Conservation (phyloP, 2,888 invertebrate species). For the Tetragonula carbonaria region DNA sequence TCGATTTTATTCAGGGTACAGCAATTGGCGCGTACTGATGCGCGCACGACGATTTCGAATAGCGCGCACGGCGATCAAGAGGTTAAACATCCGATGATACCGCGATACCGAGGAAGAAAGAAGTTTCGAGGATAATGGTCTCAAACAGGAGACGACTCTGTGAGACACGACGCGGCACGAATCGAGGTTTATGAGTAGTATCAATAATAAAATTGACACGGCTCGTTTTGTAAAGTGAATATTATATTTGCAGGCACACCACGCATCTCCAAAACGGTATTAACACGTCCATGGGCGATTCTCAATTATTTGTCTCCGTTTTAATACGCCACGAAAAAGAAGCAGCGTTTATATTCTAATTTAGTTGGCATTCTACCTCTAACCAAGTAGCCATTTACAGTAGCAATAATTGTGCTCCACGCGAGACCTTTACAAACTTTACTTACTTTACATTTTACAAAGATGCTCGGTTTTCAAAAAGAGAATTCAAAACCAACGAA, state of each 20-base stretch:
- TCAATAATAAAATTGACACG: neutral
- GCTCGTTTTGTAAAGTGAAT: neutral
- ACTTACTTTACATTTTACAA: neutral
- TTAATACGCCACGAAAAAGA: neutral
- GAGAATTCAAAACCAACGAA: neutral
- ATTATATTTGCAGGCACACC: neutral
- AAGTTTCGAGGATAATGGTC: neutral
- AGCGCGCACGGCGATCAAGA: no score
- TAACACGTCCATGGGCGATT: neutral
- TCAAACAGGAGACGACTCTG: neutral
- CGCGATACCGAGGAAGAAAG: neutral
- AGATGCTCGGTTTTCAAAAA: no score
- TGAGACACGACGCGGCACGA: neutral
- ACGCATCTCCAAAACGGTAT: neutral
- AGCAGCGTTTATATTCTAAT: conserved; percentile 1
- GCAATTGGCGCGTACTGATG: no score
- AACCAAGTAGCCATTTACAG: neutral
- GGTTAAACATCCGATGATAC: no score
- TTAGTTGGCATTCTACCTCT: neutral
- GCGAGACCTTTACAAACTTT: neutral
- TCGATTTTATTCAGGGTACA: no score
- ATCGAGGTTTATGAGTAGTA: neutral
- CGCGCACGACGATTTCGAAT: no score
- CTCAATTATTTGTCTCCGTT: neutral
- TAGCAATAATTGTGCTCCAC: neutral